phyloP scores from a whole-genome alignment of 1,140 invertebrate genomes.

The Drosophila mayri region DNA sequence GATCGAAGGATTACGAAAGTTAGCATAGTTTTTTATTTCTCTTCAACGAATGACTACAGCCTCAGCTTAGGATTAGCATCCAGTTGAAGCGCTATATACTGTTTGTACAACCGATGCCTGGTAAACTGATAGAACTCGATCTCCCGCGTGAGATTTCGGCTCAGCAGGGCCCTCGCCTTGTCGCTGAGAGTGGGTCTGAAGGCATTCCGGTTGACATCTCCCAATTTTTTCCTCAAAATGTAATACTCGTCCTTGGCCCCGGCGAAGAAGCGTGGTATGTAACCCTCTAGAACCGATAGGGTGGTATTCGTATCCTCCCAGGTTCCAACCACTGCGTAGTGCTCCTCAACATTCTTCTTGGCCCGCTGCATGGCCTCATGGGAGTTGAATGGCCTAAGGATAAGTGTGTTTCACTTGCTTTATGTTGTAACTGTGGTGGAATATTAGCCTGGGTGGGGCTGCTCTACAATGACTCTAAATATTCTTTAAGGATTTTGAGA shows the following conservation, averaged over 20 bases:
- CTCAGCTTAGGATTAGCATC: constrained; percentile 64
- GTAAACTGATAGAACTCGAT: constrained; percentile 97
- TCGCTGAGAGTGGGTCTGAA: constrained; percentile 90
- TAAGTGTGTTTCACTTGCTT: constrained; percentile 1
- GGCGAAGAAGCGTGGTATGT: constrained; percentile 92
- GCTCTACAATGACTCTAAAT: neutral
- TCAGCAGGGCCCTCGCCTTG: constrained; percentile 92
- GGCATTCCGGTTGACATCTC: constrained; percentile 92
- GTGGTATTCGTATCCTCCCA: constrained; percentile 94
- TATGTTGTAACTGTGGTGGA: neutral
- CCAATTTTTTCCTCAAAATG: constrained; percentile 88
- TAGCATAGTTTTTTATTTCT: constrained; percentile 41
- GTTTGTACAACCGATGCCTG: constrained; percentile 92
- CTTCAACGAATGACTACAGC: constrained; percentile 41
- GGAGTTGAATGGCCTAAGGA: constrained; percentile 92
- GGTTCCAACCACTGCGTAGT: constrained; percentile 95
- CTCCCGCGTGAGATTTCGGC: constrained; percentile 93
- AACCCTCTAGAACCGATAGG: constrained; percentile 92
- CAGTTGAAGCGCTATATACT: constrained; percentile 88
- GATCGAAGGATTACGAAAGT: constrained; percentile 52
- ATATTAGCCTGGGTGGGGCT: neutral
- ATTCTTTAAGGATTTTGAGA: neutral
- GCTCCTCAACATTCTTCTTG: constrained; percentile 92
- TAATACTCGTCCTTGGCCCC: constrained; percentile 87
- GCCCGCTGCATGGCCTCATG: constrained; percentile 92